A percentile compares a stretch with the other conserved stretches of the same genome.
phyloP scores from a whole-genome alignment of 2,797 vertebrate genomes.

The Euphonia xanthogaster region DNA sequence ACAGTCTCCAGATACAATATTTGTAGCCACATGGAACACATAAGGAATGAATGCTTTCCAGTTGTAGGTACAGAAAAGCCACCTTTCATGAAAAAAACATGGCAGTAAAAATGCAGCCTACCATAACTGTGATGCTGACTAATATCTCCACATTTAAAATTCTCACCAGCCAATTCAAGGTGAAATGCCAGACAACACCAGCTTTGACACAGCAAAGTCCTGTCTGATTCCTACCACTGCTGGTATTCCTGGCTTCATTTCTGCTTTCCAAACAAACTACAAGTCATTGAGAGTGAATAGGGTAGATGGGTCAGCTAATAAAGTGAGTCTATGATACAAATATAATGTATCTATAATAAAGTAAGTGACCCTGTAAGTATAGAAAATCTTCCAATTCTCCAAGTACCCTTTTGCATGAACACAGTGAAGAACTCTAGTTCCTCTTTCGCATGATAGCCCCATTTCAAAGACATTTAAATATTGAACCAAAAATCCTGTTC shows the following conservation, averaged over 20 bases:
- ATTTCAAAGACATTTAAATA: not conserved
- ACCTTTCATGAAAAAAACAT: not conserved
- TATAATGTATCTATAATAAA: not conserved
- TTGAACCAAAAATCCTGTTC: not conserved
- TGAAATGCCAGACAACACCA: not conserved
- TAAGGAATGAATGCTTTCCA: not conserved
- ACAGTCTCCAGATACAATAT: not conserved
- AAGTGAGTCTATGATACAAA: not conserved
- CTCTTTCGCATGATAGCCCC: not conserved
- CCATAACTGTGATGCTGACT: not conserved
- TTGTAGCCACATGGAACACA: not conserved
- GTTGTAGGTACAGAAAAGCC: not conserved
- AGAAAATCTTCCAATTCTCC: not conserved
- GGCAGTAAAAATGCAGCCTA: not conserved
- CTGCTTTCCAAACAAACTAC: not conserved
- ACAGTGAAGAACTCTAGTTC: not conserved
- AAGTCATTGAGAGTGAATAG: not conserved
- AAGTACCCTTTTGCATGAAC: not conserved
- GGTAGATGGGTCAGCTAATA: not conserved
- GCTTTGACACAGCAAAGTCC: not conserved
- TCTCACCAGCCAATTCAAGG: not conserved
- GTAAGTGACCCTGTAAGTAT: not conserved
- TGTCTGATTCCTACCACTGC: not conserved
- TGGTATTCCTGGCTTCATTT: not conserved
- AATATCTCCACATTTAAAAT: not conserved